Evolutionary conservation across 2,797 vertebrate genomes (phyloP).

Genomic region (Macropodus opercularis): DNA sequence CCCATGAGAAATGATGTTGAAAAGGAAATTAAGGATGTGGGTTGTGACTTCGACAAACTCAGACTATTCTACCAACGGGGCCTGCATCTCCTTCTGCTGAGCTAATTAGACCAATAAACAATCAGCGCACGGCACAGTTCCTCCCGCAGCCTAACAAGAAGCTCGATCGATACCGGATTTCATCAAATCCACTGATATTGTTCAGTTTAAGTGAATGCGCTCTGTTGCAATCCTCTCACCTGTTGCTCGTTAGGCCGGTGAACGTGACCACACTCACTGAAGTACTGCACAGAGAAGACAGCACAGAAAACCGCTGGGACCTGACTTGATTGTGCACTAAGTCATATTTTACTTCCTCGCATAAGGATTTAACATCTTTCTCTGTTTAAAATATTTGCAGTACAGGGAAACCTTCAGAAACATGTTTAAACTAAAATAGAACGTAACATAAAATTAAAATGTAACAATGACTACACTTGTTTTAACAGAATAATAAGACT

Average conservation of each 20-base stretch:
- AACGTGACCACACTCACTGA: background rate
- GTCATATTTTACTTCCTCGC: too few species aligned
- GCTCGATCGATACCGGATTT: slow-evolving; percentile 48
- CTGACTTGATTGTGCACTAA: too few species aligned
- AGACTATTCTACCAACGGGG: background rate
- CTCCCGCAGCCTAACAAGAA: slow-evolving; percentile 22
- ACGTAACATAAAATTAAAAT: too few species aligned
- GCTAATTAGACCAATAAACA: slow-evolving; percentile 60
- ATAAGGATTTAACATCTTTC: too few species aligned
- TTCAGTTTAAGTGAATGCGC: slow-evolving; percentile 10
- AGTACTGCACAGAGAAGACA: background rate
- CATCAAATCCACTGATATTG: slow-evolving; percentile 42
- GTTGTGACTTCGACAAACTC: slow-evolving; percentile 25
- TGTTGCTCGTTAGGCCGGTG: slow-evolving; percentile 27
- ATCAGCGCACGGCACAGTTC: slow-evolving; percentile 42
- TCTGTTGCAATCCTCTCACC: slow-evolving; percentile 10
- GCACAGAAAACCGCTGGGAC: background rate
- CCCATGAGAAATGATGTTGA: slow-evolving; percentile 47
- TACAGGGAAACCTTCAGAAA: too few species aligned
- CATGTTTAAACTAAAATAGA: too few species aligned
- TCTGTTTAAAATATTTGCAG: too few species aligned
- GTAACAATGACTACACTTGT: too few species aligned
- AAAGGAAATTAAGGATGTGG: slow-evolving; percentile 8
- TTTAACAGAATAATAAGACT: too few species aligned
- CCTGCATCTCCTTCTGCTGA: slow-evolving; percentile 12